Base-by-base conservation (phyloP, 2,888 invertebrate species). In the Phlogophora meticulosa region DNA sequence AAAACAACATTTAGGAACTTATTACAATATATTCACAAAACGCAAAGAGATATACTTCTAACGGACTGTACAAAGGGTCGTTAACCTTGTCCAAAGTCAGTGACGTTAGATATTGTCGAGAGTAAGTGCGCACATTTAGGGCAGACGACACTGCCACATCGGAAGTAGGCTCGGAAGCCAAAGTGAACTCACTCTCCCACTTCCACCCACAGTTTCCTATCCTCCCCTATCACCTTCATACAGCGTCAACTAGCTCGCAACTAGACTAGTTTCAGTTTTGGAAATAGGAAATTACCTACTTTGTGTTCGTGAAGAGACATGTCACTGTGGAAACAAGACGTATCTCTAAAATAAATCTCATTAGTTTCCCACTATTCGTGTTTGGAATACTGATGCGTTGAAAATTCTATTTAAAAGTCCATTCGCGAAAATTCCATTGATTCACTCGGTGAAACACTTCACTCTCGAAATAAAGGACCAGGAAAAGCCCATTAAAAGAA, bases 401-500 rank as follows among this genome's bases (percentile, higher is more conserved):
- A 51, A 71, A 58, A 28, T 28, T 63, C 46, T 61, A 69, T 72
- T 72, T 78, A 61, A 72, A 80, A 81, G 72, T 66, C 72, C 64
- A 76, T 76, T 68, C 75, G 51, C 48, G 48, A 65, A 81, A 76
- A 66, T 72, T 78, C 72, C 82, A 75, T 80, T 81, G 78, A 85
- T 86, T 87, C 83, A 81, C 74, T 81, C 74, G 24, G 58, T 78
- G 73, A 83, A 85, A 87, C 82, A 83, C 81, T 84, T 84, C 83
- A 81, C 80, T 84, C 80, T 81, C 80, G 81, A 87, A 91, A 89
- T 89, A 89, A 91, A 91, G 85, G 85, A 86, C 85, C 86, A 86
- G 88, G 84, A 86, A 89, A 87, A 86, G 83, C 85, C 89, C 88
- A 90, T 91, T 91, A 91, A 89, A 90, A 87, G 83, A 78, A 78